These are phyloP conservation scores for Cebidichthys violaceus DNA, from an alignment of 2,113 vertebrate genomes.

Conservation along the genomic window DNA sequence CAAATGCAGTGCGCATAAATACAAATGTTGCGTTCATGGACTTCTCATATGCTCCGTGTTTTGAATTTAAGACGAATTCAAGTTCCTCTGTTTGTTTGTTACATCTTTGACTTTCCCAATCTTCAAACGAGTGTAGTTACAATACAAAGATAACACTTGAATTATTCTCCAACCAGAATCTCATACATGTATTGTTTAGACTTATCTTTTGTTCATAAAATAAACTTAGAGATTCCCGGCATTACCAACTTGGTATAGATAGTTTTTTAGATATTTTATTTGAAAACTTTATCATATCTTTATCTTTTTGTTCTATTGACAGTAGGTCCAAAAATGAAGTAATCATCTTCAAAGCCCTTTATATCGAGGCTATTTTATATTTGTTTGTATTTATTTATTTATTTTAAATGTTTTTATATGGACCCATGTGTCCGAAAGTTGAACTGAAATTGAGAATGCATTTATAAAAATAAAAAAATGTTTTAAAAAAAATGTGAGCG, in stretches of 20 bases:
- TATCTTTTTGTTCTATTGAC: not conserved
- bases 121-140: not conserved
- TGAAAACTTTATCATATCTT: not conserved
- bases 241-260: not conserved
- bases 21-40: not conserved
- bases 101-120: not conserved
- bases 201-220: not conserved
- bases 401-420: no score
- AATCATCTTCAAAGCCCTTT: no score
- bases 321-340: no score
- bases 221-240: not conserved
- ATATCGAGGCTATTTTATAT: no score
- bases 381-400: no score
- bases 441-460: no score
- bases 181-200: not conserved
- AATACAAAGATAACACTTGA: not conserved
- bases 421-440: no score
- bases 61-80: not conserved
- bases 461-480: no score
- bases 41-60: not conserved
- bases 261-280: not conserved
- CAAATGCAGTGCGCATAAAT: slow-evolving; percentile 16
- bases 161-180: not conserved
- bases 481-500: no score
- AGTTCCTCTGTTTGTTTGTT: not conserved